Evolutionary conservation across 2,113 vertebrate species (phyloP).

Genomic region (Oncorhynchus kisutch): DNA sequence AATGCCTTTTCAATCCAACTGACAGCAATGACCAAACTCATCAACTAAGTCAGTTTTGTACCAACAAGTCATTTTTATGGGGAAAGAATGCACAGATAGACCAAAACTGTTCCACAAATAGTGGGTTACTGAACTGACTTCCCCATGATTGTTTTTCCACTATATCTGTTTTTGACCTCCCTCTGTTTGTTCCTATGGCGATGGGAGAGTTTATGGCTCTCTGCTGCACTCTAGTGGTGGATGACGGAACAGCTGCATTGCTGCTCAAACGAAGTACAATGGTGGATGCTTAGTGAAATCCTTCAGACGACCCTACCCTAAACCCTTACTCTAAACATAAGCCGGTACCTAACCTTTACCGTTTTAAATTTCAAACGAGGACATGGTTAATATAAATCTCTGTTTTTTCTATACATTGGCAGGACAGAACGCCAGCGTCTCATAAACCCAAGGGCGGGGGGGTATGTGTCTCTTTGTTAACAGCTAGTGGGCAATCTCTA

Average conservation of each 20-base stretch:
- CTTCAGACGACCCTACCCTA: too few species aligned
- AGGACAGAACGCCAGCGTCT: too few species aligned
- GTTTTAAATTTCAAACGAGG: too few species aligned
- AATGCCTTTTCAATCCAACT: background rate
- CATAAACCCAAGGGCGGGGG: too few species aligned
- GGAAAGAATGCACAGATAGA: background rate
- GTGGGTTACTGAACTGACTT: background rate
- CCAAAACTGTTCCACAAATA: background rate
- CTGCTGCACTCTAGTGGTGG: slow-evolving; percentile 64
- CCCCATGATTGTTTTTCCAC: background rate
- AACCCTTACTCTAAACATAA: too few species aligned
- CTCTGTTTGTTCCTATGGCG: background rate
- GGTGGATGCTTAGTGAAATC: too few species aligned
- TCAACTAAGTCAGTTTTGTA: background rate
- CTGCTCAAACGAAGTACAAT: background rate
- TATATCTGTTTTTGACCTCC: background rate
- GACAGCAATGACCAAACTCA: background rate
- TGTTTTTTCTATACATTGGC: too few species aligned
- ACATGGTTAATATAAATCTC: too few species aligned
- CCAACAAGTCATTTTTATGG: background rate
- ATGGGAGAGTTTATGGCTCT: slow-evolving; percentile 31
- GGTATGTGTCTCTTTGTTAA: too few species aligned
- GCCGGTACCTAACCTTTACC: too few species aligned
- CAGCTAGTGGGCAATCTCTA: too few species aligned
- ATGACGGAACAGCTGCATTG: slow-evolving; percentile 11